A percentile compares a stretch with the other conserved stretches of the same genome.
Conservation (phyloP, 2,888 invertebrate species). For the Lycocerus yunnanus region DNA sequence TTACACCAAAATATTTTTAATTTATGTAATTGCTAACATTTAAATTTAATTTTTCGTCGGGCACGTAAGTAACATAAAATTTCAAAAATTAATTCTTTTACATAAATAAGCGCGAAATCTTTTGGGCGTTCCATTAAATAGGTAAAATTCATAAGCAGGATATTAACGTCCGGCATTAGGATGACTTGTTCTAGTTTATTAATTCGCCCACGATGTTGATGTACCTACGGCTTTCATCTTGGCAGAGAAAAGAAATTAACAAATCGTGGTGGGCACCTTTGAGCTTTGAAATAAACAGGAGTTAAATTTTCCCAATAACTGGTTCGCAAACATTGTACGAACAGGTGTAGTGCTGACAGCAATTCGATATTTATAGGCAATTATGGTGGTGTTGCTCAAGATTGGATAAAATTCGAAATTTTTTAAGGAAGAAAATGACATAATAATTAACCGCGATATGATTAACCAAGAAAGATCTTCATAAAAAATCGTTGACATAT, state of each 20-base stretch:
- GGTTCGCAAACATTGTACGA: conserved; percentile 17
- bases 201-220: conserved; percentile 24
- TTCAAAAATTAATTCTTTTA: neutral
- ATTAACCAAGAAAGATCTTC: neutral
- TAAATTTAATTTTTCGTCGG: neutral
- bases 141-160: conserved; percentile 20
- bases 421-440: neutral
- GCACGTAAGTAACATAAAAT: neutral
- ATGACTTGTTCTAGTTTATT: conserved; percentile 16
- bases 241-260: conserved; percentile 15
- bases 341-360: conserved; percentile 23
- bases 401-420: neutral
- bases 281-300: conserved; percentile 21
- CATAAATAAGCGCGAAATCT: neutral
- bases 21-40: neutral
- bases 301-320: conserved; percentile 13
- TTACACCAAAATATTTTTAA: neutral
- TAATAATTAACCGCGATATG: neutral
- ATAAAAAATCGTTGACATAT: neutral
- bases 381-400: conserved; percentile 8
- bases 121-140: conserved; percentile 6
- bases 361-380: conserved; percentile 24
- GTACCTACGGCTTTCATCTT: conserved; percentile 21
- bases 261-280: conserved; percentile 20
- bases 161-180: conserved; percentile 29